These are phyloP conservation scores for Lepus timidus DNA, from an alignment of 2,113 vertebrate species.

Conservation along the genomic window DNA sequence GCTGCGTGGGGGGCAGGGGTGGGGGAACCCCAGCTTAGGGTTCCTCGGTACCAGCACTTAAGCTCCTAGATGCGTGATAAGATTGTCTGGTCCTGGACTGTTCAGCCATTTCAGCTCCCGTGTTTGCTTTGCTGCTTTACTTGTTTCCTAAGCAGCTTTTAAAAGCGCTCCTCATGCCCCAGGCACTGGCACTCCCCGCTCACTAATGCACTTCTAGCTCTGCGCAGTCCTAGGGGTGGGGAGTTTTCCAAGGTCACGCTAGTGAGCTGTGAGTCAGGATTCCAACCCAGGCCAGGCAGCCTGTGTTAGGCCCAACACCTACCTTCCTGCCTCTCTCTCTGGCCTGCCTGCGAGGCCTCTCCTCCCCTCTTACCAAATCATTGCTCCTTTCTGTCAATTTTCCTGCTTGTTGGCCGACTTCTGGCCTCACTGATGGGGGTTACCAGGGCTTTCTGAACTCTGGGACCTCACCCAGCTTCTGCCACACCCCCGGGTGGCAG, in stretches of 20 bases:
- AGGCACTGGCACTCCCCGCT: not conserved
- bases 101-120: not conserved
- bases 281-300: not conserved
- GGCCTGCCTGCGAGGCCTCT: not conserved
- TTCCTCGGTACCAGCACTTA: not conserved
- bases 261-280: not conserved
- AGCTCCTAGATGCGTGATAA: not conserved
- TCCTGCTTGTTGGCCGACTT: not conserved
- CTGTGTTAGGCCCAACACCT: fast-evolving
- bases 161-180: not conserved
- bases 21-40: not conserved
- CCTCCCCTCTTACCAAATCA: not conserved
- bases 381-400: not conserved
- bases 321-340: not conserved
- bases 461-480: not conserved
- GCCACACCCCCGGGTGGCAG: not conserved
- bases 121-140: not conserved
- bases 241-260: not conserved
- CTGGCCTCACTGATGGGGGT: not conserved
- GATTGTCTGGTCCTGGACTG: not conserved
- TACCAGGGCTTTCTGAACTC: not conserved
- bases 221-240: not conserved
- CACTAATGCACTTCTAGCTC: not conserved
- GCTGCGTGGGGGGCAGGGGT: not conserved
- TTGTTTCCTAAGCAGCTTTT: not conserved